phyloP scores from a whole-genome alignment of 2,113 vertebrate species.

The Prionailurus viverrinus region DNA sequence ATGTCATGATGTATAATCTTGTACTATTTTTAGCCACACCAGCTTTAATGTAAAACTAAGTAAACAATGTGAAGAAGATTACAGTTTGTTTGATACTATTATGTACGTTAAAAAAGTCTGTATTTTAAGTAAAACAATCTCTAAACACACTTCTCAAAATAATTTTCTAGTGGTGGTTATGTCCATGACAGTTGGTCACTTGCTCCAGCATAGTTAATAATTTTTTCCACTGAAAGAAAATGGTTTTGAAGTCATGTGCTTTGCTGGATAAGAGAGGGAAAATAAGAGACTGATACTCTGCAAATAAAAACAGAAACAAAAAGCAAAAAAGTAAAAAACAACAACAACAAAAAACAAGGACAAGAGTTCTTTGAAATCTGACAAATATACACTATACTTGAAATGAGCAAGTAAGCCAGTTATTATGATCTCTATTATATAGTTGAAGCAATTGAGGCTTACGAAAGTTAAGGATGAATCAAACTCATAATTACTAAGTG shows the following conservation, averaged over 20 bases:
- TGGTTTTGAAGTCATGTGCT: not conserved
- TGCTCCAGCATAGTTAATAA: not conserved
- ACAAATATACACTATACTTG: constrained; percentile 29
- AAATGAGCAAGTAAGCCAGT: constrained; percentile 60
- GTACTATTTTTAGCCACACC: constrained; percentile 49
- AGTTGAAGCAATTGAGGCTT: constrained; percentile 40
- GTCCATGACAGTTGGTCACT: not conserved
- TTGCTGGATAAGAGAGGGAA: not conserved
- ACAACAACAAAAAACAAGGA: not conserved
- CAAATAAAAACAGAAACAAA: not conserved
- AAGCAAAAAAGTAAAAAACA: not conserved
- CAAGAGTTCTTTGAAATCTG: constrained; percentile 47
- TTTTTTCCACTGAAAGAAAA: constrained; percentile 8
- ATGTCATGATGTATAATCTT: constrained; percentile 50
- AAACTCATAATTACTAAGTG: constrained; percentile 68
- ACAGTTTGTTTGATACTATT: not conserved
- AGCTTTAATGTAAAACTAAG: constrained; percentile 52
- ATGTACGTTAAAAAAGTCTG: not conserved
- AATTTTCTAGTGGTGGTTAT: not conserved
- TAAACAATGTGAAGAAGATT: not conserved
- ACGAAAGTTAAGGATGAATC: constrained; percentile 47
- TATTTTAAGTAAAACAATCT: constrained; percentile 31
- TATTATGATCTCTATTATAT: constrained; percentile 52
- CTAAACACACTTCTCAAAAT: not conserved
- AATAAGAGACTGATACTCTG: not conserved